phyloP scores from a whole-genome alignment of 1,140 invertebrate genomes.

The Neodiprion pinetum region DNA sequence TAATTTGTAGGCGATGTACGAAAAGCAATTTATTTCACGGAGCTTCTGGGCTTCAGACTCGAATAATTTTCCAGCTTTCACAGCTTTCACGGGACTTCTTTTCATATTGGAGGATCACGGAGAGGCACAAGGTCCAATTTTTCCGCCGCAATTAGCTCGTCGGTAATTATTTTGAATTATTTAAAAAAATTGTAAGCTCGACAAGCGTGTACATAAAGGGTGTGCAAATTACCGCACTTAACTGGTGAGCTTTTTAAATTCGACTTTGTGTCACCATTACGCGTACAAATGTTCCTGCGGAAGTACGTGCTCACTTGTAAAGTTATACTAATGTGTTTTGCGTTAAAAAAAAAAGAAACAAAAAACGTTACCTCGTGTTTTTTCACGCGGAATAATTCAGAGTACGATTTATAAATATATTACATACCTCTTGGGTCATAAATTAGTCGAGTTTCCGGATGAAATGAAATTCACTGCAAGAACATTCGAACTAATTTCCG shows the following conservation, averaged over 20 bases:
- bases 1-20: neutral
- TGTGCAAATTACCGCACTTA: neutral
- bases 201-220: neutral
- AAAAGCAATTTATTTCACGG: neutral
- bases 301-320: neutral
- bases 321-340: slow-evolving; percentile 1
- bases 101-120: neutral
- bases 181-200: neutral
- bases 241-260: neutral
- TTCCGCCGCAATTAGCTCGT: neutral
- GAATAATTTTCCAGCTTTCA: neutral
- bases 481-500: no score
- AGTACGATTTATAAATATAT: no score
- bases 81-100: neutral
- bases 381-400: neutral
- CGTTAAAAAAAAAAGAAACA: neutral
- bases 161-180: neutral
- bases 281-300: neutral
- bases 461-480: no score
- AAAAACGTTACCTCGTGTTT: neutral
- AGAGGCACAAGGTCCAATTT: neutral
- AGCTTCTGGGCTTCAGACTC: neutral
- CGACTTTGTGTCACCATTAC: neutral
- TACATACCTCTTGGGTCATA: no score
- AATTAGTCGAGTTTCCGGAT: no score